Evolutionary conservation across 2,113 vertebrate genomes (phyloP).

Genomic region (Propithecus coquereli): DNA sequence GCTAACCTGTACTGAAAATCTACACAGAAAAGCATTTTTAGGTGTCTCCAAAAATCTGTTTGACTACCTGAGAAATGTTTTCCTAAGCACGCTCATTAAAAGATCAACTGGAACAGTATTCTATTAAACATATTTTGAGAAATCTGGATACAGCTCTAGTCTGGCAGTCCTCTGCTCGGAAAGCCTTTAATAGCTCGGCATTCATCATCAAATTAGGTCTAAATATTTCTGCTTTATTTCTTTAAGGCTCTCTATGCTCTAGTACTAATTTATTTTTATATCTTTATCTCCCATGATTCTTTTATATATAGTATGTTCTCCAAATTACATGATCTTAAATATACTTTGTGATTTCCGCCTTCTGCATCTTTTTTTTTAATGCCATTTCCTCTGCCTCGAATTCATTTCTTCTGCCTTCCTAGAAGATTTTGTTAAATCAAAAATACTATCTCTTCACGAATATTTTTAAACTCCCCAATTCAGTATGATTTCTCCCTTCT

Average conservation of each 20-base stretch:
- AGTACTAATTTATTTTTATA: constrained; percentile 22
- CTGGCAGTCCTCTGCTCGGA: not conserved
- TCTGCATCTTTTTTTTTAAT: constrained; percentile 46
- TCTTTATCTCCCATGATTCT: constrained; percentile 17
- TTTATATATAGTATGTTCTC: not conserved
- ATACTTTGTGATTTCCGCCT: constrained; percentile 55
- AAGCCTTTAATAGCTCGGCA: not conserved
- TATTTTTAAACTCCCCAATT: constrained; percentile 42
- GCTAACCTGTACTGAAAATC: not conserved
- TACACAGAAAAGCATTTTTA: not conserved
- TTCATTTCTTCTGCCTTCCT: constrained; percentile 40
- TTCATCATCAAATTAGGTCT: not conserved
- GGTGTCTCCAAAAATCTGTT: not conserved
- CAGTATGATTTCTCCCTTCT: not conserved
- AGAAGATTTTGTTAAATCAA: constrained; percentile 6
- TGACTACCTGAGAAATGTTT: not conserved
- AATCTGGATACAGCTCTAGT: not conserved
- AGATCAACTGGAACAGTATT: not conserved
- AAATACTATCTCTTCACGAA: not conserved
- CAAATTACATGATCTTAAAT: constrained; percentile 62
- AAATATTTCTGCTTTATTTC: not conserved
- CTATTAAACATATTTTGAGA: not conserved
- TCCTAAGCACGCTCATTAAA: not conserved
- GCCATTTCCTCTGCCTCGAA: constrained; percentile 17
- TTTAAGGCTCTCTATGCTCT: not conserved